These are phyloP conservation scores for Abscondita cerata DNA, from an alignment of 2,888 invertebrate genomes.

Conservation along the genomic window DNA sequence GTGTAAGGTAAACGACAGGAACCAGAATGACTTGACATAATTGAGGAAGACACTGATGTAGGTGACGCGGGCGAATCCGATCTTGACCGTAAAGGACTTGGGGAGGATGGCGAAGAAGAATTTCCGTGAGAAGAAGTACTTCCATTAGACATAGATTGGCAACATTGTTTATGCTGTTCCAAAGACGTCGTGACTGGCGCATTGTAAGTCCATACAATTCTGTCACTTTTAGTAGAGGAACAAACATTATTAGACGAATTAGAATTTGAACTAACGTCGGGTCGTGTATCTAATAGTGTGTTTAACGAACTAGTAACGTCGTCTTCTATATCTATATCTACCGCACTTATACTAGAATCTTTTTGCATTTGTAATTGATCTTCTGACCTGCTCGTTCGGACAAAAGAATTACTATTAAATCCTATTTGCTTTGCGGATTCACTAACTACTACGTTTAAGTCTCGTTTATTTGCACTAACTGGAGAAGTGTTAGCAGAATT, in stretches of 20 bases:
- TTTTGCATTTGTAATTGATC: slow-evolving; percentile 88
- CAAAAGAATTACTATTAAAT: slow-evolving; percentile 60
- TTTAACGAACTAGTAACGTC: slow-evolving; percentile 93
- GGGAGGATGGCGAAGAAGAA: slow-evolving; percentile 78
- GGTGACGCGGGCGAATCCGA: slow-evolving; percentile 76
- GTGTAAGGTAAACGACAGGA: slow-evolving; percentile 66
- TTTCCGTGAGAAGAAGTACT: slow-evolving; percentile 67
- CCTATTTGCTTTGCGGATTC: slow-evolving; percentile 39
- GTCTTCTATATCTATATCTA: slow-evolving; percentile 91
- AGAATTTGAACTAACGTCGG: slow-evolving; percentile 47
- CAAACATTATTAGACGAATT: slow-evolving; percentile 46
- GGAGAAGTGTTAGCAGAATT: slow-evolving; percentile 64
- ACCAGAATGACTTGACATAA: slow-evolving; percentile 80
- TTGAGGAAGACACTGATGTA: slow-evolving; percentile 86
- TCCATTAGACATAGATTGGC: slow-evolving; percentile 67
- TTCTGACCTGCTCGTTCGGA: slow-evolving; percentile 89
- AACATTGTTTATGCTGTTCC: slow-evolving; percentile 61
- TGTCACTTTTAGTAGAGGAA: slow-evolving; percentile 64
- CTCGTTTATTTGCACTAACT: slow-evolving; percentile 63
- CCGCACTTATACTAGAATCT: slow-evolving; percentile 80
- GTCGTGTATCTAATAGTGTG: slow-evolving; percentile 78
- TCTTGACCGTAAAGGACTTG: slow-evolving; percentile 67
- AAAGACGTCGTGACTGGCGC: slow-evolving; percentile 75
- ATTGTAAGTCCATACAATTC: slow-evolving; percentile 93
- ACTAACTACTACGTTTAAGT: slow-evolving; percentile 44